Evolutionary conservation across 1,140 invertebrate species (phyloP), one percentile per base, ranked within the genome.

Genomic region (Zaprionus ghesquierei): DNA sequence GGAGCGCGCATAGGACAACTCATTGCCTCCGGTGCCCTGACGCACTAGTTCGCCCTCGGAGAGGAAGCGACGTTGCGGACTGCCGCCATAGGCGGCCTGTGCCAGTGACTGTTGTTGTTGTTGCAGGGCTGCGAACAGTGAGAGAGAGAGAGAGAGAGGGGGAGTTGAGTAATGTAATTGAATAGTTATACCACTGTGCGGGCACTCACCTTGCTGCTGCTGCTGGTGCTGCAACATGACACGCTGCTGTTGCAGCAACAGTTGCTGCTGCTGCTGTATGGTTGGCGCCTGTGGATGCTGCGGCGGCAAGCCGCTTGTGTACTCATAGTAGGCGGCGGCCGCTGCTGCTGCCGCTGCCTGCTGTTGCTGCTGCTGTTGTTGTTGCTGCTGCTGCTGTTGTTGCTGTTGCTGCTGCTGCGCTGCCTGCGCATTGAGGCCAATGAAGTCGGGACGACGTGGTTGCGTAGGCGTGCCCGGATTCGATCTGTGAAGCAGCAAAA

Each of bases 381-480:
- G 31, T 3, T 33, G 31, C 3, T 41, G 35, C 2, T 41, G 35
- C n/a, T 38, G 35, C 5, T 38, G 35, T 1, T 63, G 91, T 58
- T 93, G 93, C 71, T 92, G 92, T 91, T 92, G 89, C 82, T 79
- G 75, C 31, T 80, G 79, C 51, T 82, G 77, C 38, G 70, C 76
- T 41, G 80, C 75, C 69, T 77, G 90, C 29, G 63, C 76, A 59
- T 92, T 94, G 23, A 93, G 95, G 63, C 96, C 95, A 85, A 97
- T 97, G 92, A 97, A 97, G 92, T 97, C 96, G 8, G 96, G 96
- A 64, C 96, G 94, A 86, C 96, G 94, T 51, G 96, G 95, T 93
- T 97, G 96, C 72, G 96, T 97, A 74, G 97, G 97, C 72, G 96
- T 97, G 84, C 96, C 96, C 62, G 96, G 97, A 93, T 97, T 97